phyloP scores from a whole-genome alignment of 2,797 vertebrate genomes.

The Pseudomugil tenellus region DNA sequence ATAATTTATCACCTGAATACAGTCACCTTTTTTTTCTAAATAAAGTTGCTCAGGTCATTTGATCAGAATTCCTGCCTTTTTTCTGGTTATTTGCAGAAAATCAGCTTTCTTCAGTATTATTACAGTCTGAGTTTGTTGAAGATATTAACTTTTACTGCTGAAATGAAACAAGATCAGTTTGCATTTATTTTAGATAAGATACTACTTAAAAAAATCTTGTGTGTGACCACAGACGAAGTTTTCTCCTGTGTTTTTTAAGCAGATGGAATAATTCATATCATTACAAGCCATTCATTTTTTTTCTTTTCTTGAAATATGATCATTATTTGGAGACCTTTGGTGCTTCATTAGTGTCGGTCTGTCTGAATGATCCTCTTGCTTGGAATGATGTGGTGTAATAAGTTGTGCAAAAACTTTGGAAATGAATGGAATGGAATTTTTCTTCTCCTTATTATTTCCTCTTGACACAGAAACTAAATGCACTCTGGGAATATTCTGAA shows the following conservation, averaged over 20 bases:
- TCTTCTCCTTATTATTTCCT: slow-evolving; percentile 35
- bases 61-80: too few relatives aligned
- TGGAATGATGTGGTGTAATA: not conserved
- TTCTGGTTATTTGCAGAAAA: too few relatives aligned
- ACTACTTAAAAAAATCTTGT: not conserved
- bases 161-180: too few relatives aligned
- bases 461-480: slow-evolving; percentile 57
- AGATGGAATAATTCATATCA: too few relatives aligned
- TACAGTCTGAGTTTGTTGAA: too few relatives aligned
- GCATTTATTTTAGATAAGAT: not conserved
- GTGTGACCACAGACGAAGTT: too few relatives aligned
- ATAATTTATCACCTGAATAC: too few relatives aligned
- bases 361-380: slow-evolving; percentile 13
- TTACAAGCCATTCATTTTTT: too few relatives aligned
- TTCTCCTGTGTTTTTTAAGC: too few relatives aligned
- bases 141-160: too few relatives aligned
- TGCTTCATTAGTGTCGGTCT: slow-evolving; percentile 27
- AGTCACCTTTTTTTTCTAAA: not conserved
- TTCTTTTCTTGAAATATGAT: not conserved
- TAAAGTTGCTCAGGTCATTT: not conserved
- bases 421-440: slow-evolving; percentile 25
- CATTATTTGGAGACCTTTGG: slow-evolving; percentile 19
- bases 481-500: slow-evolving; percentile 24
- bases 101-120: too few relatives aligned
- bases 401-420: slow-evolving; percentile 31